A percentile compares a stretch with the other conserved stretches of the same genome.
Conservation (phyloP, 2,113 vertebrate species). For the Arvicanthis niloticus region DNA sequence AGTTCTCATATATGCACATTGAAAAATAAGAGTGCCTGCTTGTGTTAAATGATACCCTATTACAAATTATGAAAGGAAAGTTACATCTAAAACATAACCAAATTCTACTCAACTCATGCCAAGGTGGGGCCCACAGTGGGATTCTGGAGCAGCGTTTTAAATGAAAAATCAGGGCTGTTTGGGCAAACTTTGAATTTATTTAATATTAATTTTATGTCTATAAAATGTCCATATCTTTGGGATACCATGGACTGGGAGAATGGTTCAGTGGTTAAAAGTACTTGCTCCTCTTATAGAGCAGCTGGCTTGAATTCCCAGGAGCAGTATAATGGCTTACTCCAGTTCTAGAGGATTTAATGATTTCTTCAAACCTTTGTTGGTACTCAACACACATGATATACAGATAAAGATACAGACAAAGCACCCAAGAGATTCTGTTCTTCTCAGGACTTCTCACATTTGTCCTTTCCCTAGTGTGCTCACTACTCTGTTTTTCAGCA, state of each 20-base stretch:
- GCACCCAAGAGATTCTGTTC: not conserved
- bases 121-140: no score
- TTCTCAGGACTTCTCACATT: not conserved
- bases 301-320: not conserved
- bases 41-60: not conserved
- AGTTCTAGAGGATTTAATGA: not conserved
- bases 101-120: not conserved
- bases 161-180: not conserved
- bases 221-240: not conserved
- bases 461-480: not conserved
- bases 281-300: not conserved
- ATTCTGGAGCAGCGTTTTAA: not conserved
- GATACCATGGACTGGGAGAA: not conserved
- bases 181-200: not conserved
- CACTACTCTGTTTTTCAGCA: not conserved
- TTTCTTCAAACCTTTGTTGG: not conserved
- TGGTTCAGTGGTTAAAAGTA: not conserved
- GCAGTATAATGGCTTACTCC: not conserved
- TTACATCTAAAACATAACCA: not conserved
- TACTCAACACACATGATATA: not conserved
- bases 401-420: not conserved
- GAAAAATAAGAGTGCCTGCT: not conserved
- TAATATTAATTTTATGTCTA: not conserved
- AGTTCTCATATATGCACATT: not conserved
- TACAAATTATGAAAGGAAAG: not conserved